A percentile compares a stretch with the other conserved stretches of the same genome.
These are phyloP conservation scores for Sparidentex hasta DNA, from an alignment of 2,797 vertebrate genomes.

Conservation along the genomic window DNA sequence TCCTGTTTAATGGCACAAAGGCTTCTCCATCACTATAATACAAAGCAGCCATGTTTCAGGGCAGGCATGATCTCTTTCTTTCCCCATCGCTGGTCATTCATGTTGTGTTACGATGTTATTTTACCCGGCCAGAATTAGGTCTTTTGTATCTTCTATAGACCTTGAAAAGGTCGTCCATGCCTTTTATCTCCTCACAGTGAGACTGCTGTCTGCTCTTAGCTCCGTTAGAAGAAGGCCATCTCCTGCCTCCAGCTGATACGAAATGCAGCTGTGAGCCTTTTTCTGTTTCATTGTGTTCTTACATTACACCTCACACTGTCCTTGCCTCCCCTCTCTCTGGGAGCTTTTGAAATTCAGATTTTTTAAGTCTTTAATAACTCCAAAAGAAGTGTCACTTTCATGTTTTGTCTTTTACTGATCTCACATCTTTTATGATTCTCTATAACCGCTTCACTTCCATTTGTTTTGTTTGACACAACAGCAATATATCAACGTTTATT, in stretches of 20 bases:
- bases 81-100: background rate
- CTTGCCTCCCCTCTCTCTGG: background rate
- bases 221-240: slow-evolving; percentile 29
- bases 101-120: slow-evolving; percentile 11
- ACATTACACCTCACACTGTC: background rate
- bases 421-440: background rate
- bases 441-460: background rate
- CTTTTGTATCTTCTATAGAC: slow-evolving; percentile 36
- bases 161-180: slow-evolving; percentile 28
- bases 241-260: slow-evolving; percentile 19
- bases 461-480: background rate
- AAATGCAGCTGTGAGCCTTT: slow-evolving; percentile 25
- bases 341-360: slow-evolving; percentile 9
- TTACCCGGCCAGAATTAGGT: slow-evolving; percentile 13
- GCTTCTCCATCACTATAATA: background rate
- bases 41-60: background rate
- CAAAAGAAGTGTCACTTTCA: background rate
- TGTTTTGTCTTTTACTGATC: background rate
- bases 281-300: background rate
- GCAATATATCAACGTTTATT: background rate
- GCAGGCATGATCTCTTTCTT: background rate
- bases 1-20: background rate
- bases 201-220: slow-evolving; percentile 18
- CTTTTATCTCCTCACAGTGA: slow-evolving; percentile 33
- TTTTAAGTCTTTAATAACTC: slow-evolving; percentile 19